A percentile compares a stretch with the other conserved stretches of the same genome.
Conservation (phyloP, 1,140 invertebrate species). For the Diorhabda elongata region DNA sequence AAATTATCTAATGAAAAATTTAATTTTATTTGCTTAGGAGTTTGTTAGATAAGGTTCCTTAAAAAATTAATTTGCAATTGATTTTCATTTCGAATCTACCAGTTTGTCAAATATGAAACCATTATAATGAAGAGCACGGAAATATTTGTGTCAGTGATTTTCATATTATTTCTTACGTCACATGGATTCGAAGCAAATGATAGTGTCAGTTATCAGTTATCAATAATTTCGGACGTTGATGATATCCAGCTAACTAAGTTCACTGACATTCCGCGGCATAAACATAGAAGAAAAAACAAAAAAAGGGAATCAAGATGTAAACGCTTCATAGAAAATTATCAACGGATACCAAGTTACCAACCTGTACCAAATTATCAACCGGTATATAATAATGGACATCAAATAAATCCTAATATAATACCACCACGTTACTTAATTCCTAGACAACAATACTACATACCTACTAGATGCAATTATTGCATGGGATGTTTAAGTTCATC, state of each 20-base stretch:
- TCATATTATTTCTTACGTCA: not conserved
- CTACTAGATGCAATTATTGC: not conserved
- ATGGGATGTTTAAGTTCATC: not conserved
- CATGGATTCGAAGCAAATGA: not conserved
- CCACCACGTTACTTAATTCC: not conserved
- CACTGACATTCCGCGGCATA: too few species aligned
- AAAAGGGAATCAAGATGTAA: not conserved
- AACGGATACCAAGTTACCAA: not conserved
- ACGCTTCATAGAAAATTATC: not conserved
- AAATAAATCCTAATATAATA: not conserved
- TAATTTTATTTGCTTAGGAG: too few species aligned
- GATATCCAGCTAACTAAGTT: too few species aligned
- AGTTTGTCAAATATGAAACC: not conserved
- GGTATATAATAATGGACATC: not conserved
- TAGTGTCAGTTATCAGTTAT: not conserved
- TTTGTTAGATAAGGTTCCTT: too few species aligned
- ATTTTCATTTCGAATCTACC: too few species aligned
- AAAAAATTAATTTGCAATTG: too few species aligned
- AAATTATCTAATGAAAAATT: not conserved
- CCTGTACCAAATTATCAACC: not conserved
- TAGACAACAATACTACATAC: not conserved
- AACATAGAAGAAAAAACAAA: not conserved
- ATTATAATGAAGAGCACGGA: not conserved
- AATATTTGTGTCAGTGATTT: not conserved
- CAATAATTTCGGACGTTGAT: too few species aligned